Base-by-base conservation (phyloP, 2,797 vertebrate species). In the Nannoperca australis region DNA sequence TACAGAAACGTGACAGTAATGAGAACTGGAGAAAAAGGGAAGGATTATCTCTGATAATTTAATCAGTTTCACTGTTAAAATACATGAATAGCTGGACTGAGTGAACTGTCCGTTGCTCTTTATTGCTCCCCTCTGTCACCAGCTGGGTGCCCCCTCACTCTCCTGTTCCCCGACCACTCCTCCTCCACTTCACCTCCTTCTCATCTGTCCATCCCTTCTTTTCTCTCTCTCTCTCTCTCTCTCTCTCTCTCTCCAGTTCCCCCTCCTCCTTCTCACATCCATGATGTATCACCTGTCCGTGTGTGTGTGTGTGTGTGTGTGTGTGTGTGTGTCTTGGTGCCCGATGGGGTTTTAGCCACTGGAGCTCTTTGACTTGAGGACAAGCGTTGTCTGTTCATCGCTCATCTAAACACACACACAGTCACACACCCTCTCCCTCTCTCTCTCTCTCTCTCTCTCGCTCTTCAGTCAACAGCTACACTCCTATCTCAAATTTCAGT, bases 261-360 rank as follows among this genome's bases (percentile, higher is more conserved):
- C 51, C 78, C 85, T 76, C 70, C 59, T 81, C 53, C 75, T 61
- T 51, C 47, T 69, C 72, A 74, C 70, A 74, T 84, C 90, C 90
- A 82, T 88, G 65, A 94, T 95, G 81, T 95, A 96, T 96, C 92
- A 95, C 95, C 94, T 95, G 93, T 89, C 91, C 81, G 7, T 63
- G 50, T 65, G 79, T 85, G 93, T 76, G 90, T 93, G 93, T 91
- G 91, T 89, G 72, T 73, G 12, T 70, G 65, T 62, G 84, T 62
- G 36, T 65, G 55, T 78, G 77, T 70, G 76, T 38, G 64, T 76
- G 67, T 78, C 65, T 70, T 45, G 40, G 66, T 79, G 56, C 59
- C 82, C 27, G 24, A 62, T 73, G 79, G 73, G 68, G 64, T 81
- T 89, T 79, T 77, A 86, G 75, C 83, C 65, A 78, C 66, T 72